phyloP scores from a whole-genome alignment of 2,888 invertebrate genomes.

The Meganola albula region DNA sequence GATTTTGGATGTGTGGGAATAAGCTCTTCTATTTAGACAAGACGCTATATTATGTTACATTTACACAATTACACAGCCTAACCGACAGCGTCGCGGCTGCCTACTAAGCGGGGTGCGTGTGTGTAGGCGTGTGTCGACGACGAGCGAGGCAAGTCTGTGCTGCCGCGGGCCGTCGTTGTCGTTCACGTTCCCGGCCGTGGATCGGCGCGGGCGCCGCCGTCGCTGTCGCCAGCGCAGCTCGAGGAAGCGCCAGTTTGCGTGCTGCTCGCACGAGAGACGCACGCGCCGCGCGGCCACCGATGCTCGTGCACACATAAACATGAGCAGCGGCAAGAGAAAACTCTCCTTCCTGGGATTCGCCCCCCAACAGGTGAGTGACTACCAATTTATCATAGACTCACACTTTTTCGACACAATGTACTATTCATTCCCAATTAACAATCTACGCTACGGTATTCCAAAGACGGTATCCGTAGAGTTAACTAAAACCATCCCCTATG shows the following conservation, averaged over 20 bases:
- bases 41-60: too few relatives aligned
- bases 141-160: background rate
- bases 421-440: too few relatives aligned
- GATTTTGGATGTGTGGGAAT: too few relatives aligned
- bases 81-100: background rate
- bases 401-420: too few relatives aligned
- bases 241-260: slow-evolving; percentile 15
- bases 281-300: too few relatives aligned
- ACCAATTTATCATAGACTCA: too few relatives aligned
- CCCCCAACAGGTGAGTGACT: slow-evolving; percentile 71
- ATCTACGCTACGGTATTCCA: too few relatives aligned
- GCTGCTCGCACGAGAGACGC: slow-evolving; percentile 11
- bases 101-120: background rate
- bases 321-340: slow-evolving; percentile 81
- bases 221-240: slow-evolving; percentile 31
- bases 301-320: too few relatives aligned
- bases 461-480: too few relatives aligned
- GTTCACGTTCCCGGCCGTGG: background rate
- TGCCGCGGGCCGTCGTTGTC: slow-evolving; percentile 4
- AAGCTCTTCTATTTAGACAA: too few relatives aligned
- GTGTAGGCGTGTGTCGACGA: background rate
- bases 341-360: slow-evolving; percentile 85
- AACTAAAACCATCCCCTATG: too few relatives aligned
- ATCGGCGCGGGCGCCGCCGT: slow-evolving; percentile 6
- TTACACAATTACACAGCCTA: background rate